These are phyloP conservation scores for Microplitis demolitor DNA, from an alignment of 1,140 invertebrate species.

Conservation along the genomic window DNA sequence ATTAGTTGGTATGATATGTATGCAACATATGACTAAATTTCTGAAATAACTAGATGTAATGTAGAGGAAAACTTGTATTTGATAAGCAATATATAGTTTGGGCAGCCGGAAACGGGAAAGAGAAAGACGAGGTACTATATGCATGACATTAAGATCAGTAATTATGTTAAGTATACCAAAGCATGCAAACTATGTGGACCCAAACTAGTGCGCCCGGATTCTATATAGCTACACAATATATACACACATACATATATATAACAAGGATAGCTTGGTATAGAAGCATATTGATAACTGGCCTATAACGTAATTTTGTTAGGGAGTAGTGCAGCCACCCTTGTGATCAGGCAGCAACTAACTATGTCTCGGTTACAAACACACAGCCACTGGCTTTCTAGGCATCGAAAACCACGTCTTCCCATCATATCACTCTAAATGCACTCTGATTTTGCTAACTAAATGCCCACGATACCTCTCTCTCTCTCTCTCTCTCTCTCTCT, in stretches of 20 bases:
- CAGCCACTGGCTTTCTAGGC: constrained; percentile 15
- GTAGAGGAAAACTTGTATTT: background rate
- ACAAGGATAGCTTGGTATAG: background rate
- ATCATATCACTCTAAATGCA: background rate
- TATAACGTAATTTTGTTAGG: constrained; percentile 39
- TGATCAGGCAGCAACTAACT: constrained; percentile 41
- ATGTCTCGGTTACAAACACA: constrained; percentile 28
- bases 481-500: background rate
- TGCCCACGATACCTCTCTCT: background rate
- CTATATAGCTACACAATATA: background rate
- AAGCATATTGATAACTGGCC: constrained; percentile 15
- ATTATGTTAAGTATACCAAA: constrained; percentile 38
- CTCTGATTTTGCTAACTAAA: background rate
- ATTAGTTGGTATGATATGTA: background rate
- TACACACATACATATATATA: background rate
- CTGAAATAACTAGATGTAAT: background rate
- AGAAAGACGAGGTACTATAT: background rate
- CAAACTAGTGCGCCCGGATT: constrained; percentile 18
- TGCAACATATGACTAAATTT: background rate
- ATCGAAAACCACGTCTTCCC: background rate
- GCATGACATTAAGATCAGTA: constrained; percentile 23
- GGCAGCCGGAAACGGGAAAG: background rate
- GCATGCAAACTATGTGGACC: constrained; percentile 29
- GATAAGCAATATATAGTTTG: background rate
- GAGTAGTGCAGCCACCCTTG: constrained; percentile 38